Evolutionary conservation across 2,888 invertebrate species (phyloP), one percentile per base, ranked within the genome.

Genomic region (Phalera bucephala): DNA sequence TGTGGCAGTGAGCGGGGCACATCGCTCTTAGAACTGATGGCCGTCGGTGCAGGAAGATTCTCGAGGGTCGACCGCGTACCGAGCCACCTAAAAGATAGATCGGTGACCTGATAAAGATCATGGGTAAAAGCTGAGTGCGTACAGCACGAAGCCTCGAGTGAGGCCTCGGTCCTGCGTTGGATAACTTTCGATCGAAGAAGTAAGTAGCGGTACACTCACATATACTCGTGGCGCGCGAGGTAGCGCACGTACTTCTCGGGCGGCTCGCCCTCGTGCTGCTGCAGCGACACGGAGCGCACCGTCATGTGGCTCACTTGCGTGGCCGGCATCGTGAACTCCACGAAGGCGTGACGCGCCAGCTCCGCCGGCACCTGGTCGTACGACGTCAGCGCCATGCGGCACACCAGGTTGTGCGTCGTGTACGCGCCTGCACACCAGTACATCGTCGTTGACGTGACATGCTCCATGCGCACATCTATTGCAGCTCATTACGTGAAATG

Each of bases 161-260:
- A n/a, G n/a, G n/a, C n/a, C n/a, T n/a, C n/a, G n/a, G n/a, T n/a
- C n/a, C n/a, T n/a, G n/a, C n/a, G n/a, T n/a, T n/a, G n/a, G n/a
- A n/a, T n/a, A n/a, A n/a, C n/a, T n/a, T n/a, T n/a, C n/a, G n/a
- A n/a, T n/a, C n/a, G n/a, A n/a, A n/a, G n/a, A n/a, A n/a, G n/a
- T n/a, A n/a, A n/a, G 17, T 5, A 5, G 17, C 17, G 17, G 3
- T 5, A 6, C 51, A 82, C 85, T 91, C 74, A 96, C 96, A 92
- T 94, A 91, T 98, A 98, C 85, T 98, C 97, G 89, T 99, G 99
- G 45, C 98, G 92, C 34, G 99, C 98, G 57, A 98, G 92, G 88
- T 99, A 98, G 57, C 98, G 92, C 39, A 99, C 99, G 89, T 98
- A 99, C 90, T 99, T 99, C 91, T 99, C 99, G 8, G 99, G 99